Base-by-base conservation (phyloP, 2,113 vertebrate genomes). In the Anas platyrhynchos region DNA sequence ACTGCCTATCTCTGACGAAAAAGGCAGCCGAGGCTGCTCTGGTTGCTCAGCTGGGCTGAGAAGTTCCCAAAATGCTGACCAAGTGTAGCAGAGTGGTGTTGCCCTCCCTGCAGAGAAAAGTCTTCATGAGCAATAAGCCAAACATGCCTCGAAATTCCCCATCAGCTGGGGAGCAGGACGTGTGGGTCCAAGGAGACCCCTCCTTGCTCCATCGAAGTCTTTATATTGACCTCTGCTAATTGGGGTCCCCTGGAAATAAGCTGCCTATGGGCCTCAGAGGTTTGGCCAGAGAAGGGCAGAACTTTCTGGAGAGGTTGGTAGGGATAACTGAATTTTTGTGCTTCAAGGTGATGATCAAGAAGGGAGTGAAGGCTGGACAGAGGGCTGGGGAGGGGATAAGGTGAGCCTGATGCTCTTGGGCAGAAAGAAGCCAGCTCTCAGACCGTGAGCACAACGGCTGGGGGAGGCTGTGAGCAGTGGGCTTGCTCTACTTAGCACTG, bases 381-480 rank as follows among this genome's bases (percentile, higher is more conserved):
- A 67, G 13, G 48, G 11, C 26, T 86, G 55, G 34, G 73, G 71
- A 58, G 10, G 11, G 7, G 15, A 58, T 13, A 31, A 66, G n/a
- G 6, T 50, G 59, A 83, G 3, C 9, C 73, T 80, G 23, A 8
- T 80, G 32, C 27, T 69, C 3, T 54, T 22, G 38, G 26, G 1
- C 8, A 0, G 50, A 56, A 34, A 75, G 34, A 7, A 61, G 1
- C 0, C 11, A 58, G 11, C 11, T 63, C 38, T 46, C n/a, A 36
- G 9, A 9, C 13, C 4, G 7, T 6, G 16, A 56, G 44, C 20
- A 68, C 1, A 11, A 16, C 72, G 48, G 5, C 2, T 4, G 0
- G 25, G 14, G 18, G 44, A 43, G 9, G 13, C 75, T 50, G 36
- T 4, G 16, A 54, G 46, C 7, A 44, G 52, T n/a, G 27, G 17